Evolutionary conservation across 2,113 vertebrate species (phyloP).

Genomic region (Catharus minimus): DNA sequence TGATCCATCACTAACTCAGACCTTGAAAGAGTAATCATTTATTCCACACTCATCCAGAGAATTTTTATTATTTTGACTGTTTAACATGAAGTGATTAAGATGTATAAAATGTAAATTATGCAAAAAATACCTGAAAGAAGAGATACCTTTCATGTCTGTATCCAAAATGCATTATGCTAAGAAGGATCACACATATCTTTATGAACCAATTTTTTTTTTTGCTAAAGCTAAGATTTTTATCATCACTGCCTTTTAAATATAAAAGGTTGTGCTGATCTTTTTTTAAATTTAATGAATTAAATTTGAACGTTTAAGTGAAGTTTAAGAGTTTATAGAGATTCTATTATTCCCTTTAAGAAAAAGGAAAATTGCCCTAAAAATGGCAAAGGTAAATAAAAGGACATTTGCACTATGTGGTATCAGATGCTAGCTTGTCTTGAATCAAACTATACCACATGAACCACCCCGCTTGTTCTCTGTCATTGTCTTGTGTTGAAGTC

Average conservation of each 20-base stretch:
- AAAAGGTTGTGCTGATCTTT: neutral
- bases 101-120: neutral
- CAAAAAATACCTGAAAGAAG: neutral
- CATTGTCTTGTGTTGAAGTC: neutral
- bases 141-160: neutral
- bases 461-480: neutral
- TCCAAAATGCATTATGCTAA: neutral
- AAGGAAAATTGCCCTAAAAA: neutral
- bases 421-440: neutral
- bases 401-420: neutral
- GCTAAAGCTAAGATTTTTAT: neutral
- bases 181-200: neutral
- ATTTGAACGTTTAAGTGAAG: neutral
- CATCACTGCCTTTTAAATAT: neutral
- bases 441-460: neutral
- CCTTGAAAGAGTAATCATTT: neutral
- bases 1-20: neutral
- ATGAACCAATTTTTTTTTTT: accelerated
- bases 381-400: neutral
- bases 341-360: neutral
- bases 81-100: neutral
- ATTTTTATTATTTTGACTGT: neutral
- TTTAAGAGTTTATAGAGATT: neutral
- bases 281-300: neutral
- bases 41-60: neutral